phyloP scores from a whole-genome alignment of 2,888 invertebrate genomes.

The Polymixis lichenea region DNA sequence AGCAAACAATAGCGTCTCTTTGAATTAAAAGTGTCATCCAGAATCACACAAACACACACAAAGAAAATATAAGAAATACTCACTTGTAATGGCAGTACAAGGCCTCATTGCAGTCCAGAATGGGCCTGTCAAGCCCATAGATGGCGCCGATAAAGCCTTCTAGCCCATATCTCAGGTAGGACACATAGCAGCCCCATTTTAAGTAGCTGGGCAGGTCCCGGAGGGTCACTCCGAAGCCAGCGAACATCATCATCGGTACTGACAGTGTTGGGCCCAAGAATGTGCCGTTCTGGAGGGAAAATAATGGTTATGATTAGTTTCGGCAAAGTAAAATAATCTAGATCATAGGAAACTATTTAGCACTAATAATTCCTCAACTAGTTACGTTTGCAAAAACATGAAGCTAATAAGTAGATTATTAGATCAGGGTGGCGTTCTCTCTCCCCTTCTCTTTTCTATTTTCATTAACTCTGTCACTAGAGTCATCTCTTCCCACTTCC shows the following conservation, averaged over 20 bases:
- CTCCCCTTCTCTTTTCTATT: too few relatives aligned
- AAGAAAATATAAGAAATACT: slow-evolving; percentile 44
- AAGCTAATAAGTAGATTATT: too few relatives aligned
- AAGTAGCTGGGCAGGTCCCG: slow-evolving; percentile 96
- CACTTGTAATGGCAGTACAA: slow-evolving; percentile 95
- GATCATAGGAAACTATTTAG: neutral
- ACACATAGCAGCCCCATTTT: slow-evolving; percentile 97
- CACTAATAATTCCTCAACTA: neutral
- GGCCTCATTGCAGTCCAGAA: slow-evolving; percentile 94
- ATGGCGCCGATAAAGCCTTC: slow-evolving; percentile 96
- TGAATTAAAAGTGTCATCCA: neutral
- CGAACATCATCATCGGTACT: slow-evolving; percentile 99
- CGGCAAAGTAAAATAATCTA: neutral
- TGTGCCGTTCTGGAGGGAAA: slow-evolving; percentile 94
- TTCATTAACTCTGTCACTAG: too few relatives aligned
- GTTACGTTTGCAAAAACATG: neutral
- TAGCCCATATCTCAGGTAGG: slow-evolving; percentile 97
- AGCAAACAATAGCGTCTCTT: neutral
- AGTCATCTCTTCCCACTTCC: too few relatives aligned
- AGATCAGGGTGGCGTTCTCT: too few relatives aligned
- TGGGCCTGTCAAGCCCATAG: slow-evolving; percentile 94
- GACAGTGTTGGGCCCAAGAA: slow-evolving; percentile 97
- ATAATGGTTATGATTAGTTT: neutral
- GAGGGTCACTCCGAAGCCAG: slow-evolving; percentile 98
- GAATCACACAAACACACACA: neutral